Evolutionary conservation across 2,888 invertebrate species (phyloP), one percentile per base, ranked within the genome.

Genomic region (Agrochola lota): DNA sequence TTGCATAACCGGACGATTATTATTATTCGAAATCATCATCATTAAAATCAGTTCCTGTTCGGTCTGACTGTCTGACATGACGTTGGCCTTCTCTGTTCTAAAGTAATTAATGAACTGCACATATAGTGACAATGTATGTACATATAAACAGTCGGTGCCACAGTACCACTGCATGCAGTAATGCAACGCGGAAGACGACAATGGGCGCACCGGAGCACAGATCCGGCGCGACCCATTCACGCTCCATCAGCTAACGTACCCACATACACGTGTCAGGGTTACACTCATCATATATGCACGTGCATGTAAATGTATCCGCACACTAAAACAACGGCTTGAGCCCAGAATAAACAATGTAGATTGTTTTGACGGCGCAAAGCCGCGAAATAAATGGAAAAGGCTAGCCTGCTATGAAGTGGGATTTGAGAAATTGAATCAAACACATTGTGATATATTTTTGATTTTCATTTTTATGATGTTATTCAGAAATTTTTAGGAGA

Each of bases 161-260:
- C 76, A 72, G 66, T 35, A 68, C 71, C 59, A 67, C 64, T 67
- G 74, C 71, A 86, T 78, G 72, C 83, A 88, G 88, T 90, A 89
- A 91, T 91, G 93, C 91, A 91, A 92, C 91, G 90, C 95, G 95
- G 95, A 95, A 95, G 94, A 93, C 91, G 90, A 96, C 95, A 96
- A 95, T 94, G 92, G 93, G 91, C 88, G 91, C 95, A 94, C 83
- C 94, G 92, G 94, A 92, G 94, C 96, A 92, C 85, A 93, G 94
- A 93, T 96, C 96, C 96, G 95, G 94, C 86, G 87, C 91, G 91
- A 89, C 92, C 93, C 89, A 93, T 94, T 95, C 94, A 95, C 94
- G 95, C 92, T 93, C 94, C 95, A 96, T 95, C 95, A 93, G 93
- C 91, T 86, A 87, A 90, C 89, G 87, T 89, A 83, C 88, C 88